Evolutionary conservation across 2,888 invertebrate genomes (phyloP).

Genomic region (Drosophila koepferae): DNA sequence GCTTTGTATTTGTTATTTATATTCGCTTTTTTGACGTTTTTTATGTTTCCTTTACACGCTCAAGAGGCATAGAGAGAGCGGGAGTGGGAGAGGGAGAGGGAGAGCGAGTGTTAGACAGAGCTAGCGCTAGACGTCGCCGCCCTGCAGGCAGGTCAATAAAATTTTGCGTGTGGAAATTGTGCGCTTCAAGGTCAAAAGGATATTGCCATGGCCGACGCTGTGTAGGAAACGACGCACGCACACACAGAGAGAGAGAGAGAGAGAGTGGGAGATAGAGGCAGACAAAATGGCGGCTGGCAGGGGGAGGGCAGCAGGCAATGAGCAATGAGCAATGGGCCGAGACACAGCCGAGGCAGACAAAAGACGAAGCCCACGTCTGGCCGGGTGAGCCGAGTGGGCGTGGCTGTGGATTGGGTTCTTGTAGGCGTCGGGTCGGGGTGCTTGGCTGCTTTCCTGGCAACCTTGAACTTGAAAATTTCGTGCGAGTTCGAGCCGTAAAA

Average conservation of each 20-base stretch:
- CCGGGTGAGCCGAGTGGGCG: conserved; percentile 28
- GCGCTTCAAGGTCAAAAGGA: conserved; percentile 85
- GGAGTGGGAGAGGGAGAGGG: background rate
- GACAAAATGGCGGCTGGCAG: conserved; percentile 69
- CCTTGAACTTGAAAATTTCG: conserved; percentile 83
- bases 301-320: conserved; percentile 2
- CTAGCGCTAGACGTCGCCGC: conserved; percentile 5
- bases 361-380: conserved; percentile 43
- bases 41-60: conserved; percentile 52
- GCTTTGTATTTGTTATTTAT: conserved; percentile 31
- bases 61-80: background rate
- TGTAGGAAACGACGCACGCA: conserved; percentile 66
- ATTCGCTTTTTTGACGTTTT: conserved; percentile 44
- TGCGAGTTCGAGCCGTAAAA: conserved; percentile 66
- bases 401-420: conserved; percentile 1
- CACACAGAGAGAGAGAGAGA: background rate
- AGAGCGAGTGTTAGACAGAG: conserved; percentile 2
- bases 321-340: conserved; percentile 6
- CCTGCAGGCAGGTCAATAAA: conserved; percentile 82
- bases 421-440: background rate
- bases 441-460: conserved; percentile 72
- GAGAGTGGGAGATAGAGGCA: conserved; percentile 10
- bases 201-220: conserved; percentile 76
- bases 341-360: conserved; percentile 40
- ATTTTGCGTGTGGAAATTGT: conserved; percentile 83